These are phyloP conservation scores for Ceratina japonica DNA, from an alignment of 1,140 invertebrate species.

Conservation along the genomic window DNA sequence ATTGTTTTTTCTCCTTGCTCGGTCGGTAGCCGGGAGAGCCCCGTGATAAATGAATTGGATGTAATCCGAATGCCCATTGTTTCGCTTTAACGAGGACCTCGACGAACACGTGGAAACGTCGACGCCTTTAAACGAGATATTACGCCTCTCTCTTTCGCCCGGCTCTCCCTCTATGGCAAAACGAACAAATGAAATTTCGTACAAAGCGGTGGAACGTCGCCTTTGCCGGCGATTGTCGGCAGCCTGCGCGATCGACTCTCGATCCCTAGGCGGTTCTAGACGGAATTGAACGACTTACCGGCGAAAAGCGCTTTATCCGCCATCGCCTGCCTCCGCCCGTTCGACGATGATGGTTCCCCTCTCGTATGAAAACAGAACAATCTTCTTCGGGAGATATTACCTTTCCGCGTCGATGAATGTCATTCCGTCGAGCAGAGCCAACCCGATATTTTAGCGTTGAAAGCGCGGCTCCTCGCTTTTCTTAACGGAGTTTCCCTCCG, in stretches of 20 bases:
- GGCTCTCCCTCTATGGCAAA: neutral
- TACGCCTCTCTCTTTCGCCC: slow-evolving; percentile 7
- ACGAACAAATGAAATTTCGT: slow-evolving; percentile 31
- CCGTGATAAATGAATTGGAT: slow-evolving; percentile 68
- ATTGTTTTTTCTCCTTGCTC: slow-evolving; percentile 42
- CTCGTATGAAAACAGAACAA: slow-evolving; percentile 14
- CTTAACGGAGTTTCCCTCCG: too few relatives aligned
- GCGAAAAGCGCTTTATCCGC: slow-evolving; percentile 1
- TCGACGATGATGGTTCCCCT: neutral
- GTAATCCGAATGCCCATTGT: slow-evolving; percentile 68
- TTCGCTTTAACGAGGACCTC: slow-evolving; percentile 61
- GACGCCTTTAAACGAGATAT: slow-evolving; percentile 59
- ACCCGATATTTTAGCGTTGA: neutral
- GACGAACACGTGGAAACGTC: slow-evolving; percentile 46
- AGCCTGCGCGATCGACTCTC: neutral
- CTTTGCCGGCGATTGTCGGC: slow-evolving; percentile 3
- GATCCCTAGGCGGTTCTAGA: neutral
- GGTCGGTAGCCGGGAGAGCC: slow-evolving; percentile 22
- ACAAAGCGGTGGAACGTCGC: slow-evolving; percentile 27
- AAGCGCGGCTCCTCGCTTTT: too few relatives aligned
- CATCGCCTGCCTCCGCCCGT: neutral
- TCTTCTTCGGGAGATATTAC: slow-evolving; percentile 8
- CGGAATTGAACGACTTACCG: slow-evolving; percentile 7
- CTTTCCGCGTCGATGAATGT: neutral
- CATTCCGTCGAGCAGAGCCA: too few relatives aligned